Evolutionary conservation across 2,888 invertebrate species (phyloP).

Genomic region (Lydus trimaculatus): DNA sequence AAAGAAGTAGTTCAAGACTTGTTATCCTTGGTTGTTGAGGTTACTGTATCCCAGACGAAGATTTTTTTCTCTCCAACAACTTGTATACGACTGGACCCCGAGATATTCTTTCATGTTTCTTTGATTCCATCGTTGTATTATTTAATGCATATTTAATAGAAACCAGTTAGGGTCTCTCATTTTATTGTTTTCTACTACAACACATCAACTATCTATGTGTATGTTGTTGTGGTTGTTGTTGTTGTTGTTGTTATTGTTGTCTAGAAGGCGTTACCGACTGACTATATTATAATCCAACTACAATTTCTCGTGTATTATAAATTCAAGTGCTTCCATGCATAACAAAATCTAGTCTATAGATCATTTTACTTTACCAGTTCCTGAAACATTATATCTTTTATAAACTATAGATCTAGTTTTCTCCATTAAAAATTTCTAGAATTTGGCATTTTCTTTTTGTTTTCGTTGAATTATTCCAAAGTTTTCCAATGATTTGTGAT

Average conservation of each 20-base stretch:
- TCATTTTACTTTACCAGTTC: not conserved
- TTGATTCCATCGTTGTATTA: too few relatives aligned
- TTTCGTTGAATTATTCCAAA: too few relatives aligned
- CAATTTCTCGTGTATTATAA: constrained; percentile 3
- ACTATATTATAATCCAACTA: not conserved
- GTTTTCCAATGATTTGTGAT: too few relatives aligned
- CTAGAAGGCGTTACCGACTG: not conserved
- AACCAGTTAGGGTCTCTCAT: too few relatives aligned
- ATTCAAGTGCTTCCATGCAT: constrained; percentile 1
- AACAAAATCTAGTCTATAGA: not conserved
- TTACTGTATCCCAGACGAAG: not conserved
- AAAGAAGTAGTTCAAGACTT: not conserved
- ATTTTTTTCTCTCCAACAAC: not conserved
- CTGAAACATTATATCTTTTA: not conserved
- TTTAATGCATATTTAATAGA: too few relatives aligned
- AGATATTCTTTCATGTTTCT: not conserved
- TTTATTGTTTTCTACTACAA: not conserved
- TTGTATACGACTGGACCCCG: not conserved
- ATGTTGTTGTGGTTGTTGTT: not conserved
- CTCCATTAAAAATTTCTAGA: too few relatives aligned
- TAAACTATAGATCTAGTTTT: too few relatives aligned
- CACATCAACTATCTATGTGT: not conserved
- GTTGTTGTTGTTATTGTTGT: not conserved
- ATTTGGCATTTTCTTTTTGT: too few relatives aligned
- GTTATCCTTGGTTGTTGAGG: not conserved